Evolutionary conservation across 2,888 invertebrate species (phyloP).

Genomic region (Cosmia pyralina): DNA sequence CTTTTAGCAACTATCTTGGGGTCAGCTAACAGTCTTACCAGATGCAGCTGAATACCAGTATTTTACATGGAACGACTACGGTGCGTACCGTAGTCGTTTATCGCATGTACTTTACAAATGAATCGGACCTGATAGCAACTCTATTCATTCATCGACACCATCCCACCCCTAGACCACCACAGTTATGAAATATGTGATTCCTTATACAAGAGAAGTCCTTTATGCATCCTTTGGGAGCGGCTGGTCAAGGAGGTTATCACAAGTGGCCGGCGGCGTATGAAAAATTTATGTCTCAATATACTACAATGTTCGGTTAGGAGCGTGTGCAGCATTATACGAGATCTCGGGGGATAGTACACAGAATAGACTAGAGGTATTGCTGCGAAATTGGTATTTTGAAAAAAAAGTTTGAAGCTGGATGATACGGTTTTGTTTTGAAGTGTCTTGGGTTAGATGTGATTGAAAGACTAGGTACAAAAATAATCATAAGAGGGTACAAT

Average conservation of each 20-base stretch:
- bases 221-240: conserved; percentile 87
- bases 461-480: too few species aligned
- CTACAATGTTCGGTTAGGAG: conserved; percentile 75
- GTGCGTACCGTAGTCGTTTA: background rate
- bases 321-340: conserved; percentile 80
- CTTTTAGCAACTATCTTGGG: background rate
- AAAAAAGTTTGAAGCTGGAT: background rate
- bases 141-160: conserved; percentile 26
- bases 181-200: conserved; percentile 90
- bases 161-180: conserved; percentile 72
- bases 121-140: too few species aligned
- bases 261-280: conserved; percentile 88
- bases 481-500: too few species aligned
- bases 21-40: background rate
- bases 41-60: background rate
- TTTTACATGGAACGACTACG: background rate
- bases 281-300: conserved; percentile 91
- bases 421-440: background rate
- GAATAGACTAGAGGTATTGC: conserved; percentile 40
- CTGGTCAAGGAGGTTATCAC: conserved; percentile 90
- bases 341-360: conserved; percentile 75
- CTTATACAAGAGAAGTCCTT: conserved; percentile 89
- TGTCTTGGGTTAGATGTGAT: background rate
- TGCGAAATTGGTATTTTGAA: conserved; percentile 36
- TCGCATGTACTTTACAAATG: background rate